phyloP scores from a whole-genome alignment of 2,113 vertebrate species.

The Arenaria interpres region DNA sequence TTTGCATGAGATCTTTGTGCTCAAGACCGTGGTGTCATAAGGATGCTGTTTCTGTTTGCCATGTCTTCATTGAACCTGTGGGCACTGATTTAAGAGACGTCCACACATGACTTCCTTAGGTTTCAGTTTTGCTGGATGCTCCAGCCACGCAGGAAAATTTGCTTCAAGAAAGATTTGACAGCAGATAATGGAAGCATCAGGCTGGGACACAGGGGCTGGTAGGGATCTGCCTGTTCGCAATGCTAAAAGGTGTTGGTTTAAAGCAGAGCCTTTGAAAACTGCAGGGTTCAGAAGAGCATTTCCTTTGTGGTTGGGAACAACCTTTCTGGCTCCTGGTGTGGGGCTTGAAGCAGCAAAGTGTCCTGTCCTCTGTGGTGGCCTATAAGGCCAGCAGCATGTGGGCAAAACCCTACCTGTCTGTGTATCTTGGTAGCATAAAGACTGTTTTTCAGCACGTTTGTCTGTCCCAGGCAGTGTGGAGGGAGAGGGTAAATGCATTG shows the following conservation, averaged over 20 bases:
- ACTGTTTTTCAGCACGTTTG: background rate
- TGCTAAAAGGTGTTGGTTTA: background rate
- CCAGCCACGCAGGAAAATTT: background rate
- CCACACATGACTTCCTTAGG: rapidly evolving
- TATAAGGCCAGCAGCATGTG: background rate
- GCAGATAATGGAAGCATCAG: background rate
- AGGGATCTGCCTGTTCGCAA: background rate
- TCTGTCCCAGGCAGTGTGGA: background rate
- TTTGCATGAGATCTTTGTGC: background rate
- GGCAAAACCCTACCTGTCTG: background rate
- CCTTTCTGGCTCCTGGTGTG: background rate
- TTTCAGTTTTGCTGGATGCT: background rate
- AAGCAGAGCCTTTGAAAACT: background rate
- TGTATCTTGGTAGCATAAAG: background rate
- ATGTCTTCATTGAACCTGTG: background rate
- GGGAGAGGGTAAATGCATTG: background rate
- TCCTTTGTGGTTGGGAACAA: background rate
- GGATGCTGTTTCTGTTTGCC: background rate
- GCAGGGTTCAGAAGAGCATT: background rate
- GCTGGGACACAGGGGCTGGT: background rate
- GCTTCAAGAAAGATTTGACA: background rate
- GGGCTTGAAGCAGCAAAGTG: background rate
- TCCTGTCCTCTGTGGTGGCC: background rate
- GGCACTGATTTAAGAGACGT: background rate
- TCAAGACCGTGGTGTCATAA: background rate